Conservation (phyloP, 2,797 vertebrate genomes). For the Chrosomus eos region DNA sequence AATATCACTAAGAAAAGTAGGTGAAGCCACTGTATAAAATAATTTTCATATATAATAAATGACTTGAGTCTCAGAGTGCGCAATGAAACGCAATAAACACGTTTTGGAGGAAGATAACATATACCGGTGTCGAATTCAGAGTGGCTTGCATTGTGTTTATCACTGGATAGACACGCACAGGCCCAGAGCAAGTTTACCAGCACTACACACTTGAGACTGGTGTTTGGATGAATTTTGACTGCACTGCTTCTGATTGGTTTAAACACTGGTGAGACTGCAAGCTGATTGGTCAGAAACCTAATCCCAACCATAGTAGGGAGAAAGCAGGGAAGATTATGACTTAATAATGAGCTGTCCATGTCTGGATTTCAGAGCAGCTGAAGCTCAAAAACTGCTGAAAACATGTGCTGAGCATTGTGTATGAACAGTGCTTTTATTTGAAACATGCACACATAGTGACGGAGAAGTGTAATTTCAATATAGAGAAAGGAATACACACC, state of each 20-base stretch:
- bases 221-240: background rate
- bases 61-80: too few relatives aligned
- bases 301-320: background rate
- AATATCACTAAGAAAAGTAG: too few relatives aligned
- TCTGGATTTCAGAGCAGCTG: background rate
- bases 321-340: background rate
- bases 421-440: background rate
- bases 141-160: background rate
- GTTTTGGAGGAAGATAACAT: too few relatives aligned
- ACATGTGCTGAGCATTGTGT: background rate
- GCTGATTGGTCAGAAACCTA: background rate
- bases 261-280: background rate
- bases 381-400: background rate
- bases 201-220: background rate
- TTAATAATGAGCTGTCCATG: background rate
- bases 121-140: too few relatives aligned
- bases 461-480: background rate
- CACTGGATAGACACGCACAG: background rate
- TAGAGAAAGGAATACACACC: constrained; percentile 73
- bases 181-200: background rate
- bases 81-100: too few relatives aligned
- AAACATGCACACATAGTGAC: background rate
- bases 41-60: too few relatives aligned
- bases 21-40: too few relatives aligned
- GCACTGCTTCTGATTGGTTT: background rate